Evolutionary conservation across 2,113 vertebrate species (phyloP), one percentile per base, ranked within the genome.

Genomic region (Casuarius casuarius): DNA sequence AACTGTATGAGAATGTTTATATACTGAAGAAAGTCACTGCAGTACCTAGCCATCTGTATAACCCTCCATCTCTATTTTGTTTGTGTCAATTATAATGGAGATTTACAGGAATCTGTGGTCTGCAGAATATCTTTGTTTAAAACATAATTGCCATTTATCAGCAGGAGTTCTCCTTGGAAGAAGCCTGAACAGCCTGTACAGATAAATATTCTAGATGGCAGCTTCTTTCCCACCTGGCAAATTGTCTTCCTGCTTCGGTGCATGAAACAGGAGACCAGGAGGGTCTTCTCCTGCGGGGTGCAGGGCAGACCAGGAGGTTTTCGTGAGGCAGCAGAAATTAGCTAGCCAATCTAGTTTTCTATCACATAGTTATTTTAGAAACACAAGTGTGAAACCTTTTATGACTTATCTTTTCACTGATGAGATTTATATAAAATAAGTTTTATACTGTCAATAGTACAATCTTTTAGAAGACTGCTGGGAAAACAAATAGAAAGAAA

Each of bases 81-180:
- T 95, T 85, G 9, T 83, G 23, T 77, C 75, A 84, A 68, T 72
- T 70, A 33, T 76, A 90, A 91, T 84, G 44, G 83, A 95, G 87
- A 79, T 94, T 91, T 95, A 94, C 81, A 95, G 89, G 89, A 96
- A 94, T 84, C n/a, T 72, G 48, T 66, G 89, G 68, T 86, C 75
- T 89, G 61, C 40, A 84, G 76, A 91, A 74, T 89, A 85, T 59
- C 59, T 94, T 89, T 92, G 90, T 89, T 96, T 92, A 92, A 95
- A 93, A 79, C 46, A 35, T 74, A 96, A 85, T 93, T 89, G 86
- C 80, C 4, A 4, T 8, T 28, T 79, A 61, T 93, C 76, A 84
- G 66, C 59, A 84, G 2, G 8, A 92, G 38, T 23, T 93, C 77
- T 89, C 16, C 33, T 74, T 54, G 77, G 49, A 86, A 92, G 46